These are phyloP conservation scores for Myotis yumanensis DNA, from an alignment of 2,113 vertebrate species.

Conservation along the genomic window DNA sequence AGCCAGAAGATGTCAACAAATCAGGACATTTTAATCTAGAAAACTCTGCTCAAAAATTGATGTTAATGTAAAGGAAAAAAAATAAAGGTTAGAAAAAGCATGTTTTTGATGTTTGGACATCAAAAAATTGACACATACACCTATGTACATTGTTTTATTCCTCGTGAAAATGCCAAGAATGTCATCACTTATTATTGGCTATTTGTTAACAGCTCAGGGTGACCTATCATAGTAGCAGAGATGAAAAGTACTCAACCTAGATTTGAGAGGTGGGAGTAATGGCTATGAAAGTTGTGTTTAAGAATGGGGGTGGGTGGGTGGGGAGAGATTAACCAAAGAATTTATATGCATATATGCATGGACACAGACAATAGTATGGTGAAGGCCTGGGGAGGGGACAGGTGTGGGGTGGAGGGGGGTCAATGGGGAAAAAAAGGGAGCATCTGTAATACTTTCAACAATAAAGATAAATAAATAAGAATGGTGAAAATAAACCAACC, in stretches of 20 bases:
- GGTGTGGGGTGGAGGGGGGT: no score
- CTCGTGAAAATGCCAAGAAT: conserved; percentile 50
- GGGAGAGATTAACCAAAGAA: not conserved
- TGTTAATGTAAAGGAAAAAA: conserved; percentile 62
- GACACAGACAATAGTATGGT: no score
- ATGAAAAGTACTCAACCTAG: not conserved
- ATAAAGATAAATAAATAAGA: not conserved
- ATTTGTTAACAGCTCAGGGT: conserved; percentile 46
- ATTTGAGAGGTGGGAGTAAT: not conserved
- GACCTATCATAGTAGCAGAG: not conserved
- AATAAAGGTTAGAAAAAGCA: conserved; percentile 65
- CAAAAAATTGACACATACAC: conserved; percentile 55
- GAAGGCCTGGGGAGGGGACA: no score
- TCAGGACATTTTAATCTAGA: conserved; percentile 54
- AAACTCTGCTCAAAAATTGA: conserved; percentile 68
- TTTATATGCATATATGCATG: no score
- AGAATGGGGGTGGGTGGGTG: not conserved
- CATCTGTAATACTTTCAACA: no score
- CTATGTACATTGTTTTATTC: conserved; percentile 41
- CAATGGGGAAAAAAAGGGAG: no score
- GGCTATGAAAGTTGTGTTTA: not conserved
- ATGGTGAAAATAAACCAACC: not conserved
- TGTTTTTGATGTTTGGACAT: conserved; percentile 50
- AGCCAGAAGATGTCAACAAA: conserved; percentile 66
- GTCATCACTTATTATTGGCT: conserved; percentile 49